A percentile compares a stretch with the other conserved stretches of the same genome.
phyloP scores from a whole-genome alignment of 2,797 vertebrate genomes.

The Tapera naevia region DNA sequence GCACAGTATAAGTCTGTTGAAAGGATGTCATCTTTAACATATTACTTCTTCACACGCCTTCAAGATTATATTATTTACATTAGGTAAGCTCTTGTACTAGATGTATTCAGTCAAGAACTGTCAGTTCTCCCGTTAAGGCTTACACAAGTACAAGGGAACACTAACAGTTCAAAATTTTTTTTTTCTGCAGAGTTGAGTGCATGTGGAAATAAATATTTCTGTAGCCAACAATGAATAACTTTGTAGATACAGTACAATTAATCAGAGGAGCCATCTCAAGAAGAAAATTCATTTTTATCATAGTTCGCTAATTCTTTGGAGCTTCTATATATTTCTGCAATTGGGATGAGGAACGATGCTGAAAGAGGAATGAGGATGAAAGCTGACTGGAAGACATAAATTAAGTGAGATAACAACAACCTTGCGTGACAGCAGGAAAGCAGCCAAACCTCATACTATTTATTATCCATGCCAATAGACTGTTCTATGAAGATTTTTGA shows the following conservation, averaged over 20 bases:
- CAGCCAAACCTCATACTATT: background rate
- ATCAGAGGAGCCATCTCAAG: background rate
- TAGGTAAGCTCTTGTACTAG: background rate
- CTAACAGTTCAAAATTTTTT: background rate
- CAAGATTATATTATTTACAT: background rate
- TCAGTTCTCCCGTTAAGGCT: background rate
- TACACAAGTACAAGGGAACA: background rate
- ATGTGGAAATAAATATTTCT: background rate
- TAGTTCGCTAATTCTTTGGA: background rate
- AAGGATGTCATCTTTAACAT: background rate
- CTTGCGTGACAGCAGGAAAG: background rate
- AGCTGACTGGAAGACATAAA: slow-evolving; percentile 20
- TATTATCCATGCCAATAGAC: background rate
- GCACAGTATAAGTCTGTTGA: background rate
- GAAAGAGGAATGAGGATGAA: background rate
- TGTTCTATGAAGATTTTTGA: slow-evolving; percentile 5
- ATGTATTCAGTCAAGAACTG: background rate
- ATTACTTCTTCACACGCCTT: background rate
- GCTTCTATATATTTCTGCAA: background rate
- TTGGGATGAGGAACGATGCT: background rate
- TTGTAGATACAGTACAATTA: background rate
- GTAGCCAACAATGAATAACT: background rate
- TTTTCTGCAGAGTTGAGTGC: rapidly evolving
- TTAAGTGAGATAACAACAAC: slow-evolving; percentile 16
- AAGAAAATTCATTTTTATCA: background rate